Percentiles rank a stretch among this genome's conserved stretches.
These are phyloP conservation scores for Daphoenositta chrysoptera DNA, from an alignment of 2,113 vertebrate genomes.

Conservation along the genomic window DNA sequence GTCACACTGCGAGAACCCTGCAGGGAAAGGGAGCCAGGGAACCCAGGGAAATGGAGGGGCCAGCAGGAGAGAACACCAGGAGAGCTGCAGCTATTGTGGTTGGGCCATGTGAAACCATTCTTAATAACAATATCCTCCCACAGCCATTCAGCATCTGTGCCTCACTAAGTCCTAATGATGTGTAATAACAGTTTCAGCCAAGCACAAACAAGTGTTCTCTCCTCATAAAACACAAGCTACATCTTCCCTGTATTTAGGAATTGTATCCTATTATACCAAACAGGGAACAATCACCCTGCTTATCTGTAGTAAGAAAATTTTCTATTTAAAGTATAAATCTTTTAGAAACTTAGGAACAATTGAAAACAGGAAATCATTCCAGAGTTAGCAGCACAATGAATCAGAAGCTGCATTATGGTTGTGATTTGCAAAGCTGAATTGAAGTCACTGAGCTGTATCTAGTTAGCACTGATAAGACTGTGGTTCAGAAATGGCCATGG, in stretches of 20 bases:
- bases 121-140: not conserved
- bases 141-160: not conserved
- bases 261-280: not conserved
- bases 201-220: not conserved
- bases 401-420: not conserved
- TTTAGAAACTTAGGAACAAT: not conserved
- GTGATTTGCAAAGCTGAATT: not conserved
- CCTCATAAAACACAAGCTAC: not conserved
- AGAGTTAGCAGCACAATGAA: not conserved
- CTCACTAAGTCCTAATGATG: not conserved
- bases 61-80: not conserved
- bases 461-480: not conserved
- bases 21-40: not conserved
- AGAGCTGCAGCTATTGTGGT: not conserved
- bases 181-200: not conserved
- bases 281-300: not conserved
- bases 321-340: not conserved
- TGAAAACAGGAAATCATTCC: not conserved
- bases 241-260: not conserved
- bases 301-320: not conserved
- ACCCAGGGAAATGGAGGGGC: not conserved
- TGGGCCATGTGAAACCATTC: not conserved
- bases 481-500: not conserved
- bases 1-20: no score
- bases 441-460: not conserved